phyloP scores from a whole-genome alignment of 2,113 vertebrate genomes.

The Ailuropoda melanoleuca region DNA sequence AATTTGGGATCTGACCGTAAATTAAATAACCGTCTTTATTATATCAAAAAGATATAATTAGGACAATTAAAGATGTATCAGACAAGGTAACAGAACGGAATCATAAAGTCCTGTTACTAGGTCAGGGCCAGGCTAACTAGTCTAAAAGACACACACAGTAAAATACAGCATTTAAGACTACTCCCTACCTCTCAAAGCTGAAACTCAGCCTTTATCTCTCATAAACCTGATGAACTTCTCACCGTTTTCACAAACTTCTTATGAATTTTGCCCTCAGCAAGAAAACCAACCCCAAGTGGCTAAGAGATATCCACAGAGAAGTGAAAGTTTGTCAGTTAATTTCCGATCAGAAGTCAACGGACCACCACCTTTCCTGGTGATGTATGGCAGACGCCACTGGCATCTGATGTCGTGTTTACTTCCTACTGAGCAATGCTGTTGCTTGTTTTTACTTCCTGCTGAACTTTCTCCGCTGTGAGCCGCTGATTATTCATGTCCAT shows the following conservation, averaged over 20 bases:
- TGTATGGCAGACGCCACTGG: neutral
- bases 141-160: conserved; percentile 7
- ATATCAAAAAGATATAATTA: conserved; percentile 37
- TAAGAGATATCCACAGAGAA: neutral
- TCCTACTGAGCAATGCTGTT: neutral
- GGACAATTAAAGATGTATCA: neutral
- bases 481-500: neutral
- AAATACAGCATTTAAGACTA: neutral
- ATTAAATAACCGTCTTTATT: conserved; percentile 22
- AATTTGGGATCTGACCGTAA: neutral
- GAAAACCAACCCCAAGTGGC: neutral
- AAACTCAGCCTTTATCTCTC: conserved; percentile 44
- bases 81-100: neutral
- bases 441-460: neutral
- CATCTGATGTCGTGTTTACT: neutral
- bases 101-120: neutral
- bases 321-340: neutral
- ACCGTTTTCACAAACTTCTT: conserved; percentile 34
- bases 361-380: neutral
- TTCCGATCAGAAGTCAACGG: neutral
- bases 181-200: neutral
- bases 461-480: neutral
- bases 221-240: conserved; percentile 17
- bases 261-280: conserved; percentile 10
- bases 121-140: neutral